Conservation (phyloP, 64 coral and sea anemone species). For the Montipora cactus region DNA sequence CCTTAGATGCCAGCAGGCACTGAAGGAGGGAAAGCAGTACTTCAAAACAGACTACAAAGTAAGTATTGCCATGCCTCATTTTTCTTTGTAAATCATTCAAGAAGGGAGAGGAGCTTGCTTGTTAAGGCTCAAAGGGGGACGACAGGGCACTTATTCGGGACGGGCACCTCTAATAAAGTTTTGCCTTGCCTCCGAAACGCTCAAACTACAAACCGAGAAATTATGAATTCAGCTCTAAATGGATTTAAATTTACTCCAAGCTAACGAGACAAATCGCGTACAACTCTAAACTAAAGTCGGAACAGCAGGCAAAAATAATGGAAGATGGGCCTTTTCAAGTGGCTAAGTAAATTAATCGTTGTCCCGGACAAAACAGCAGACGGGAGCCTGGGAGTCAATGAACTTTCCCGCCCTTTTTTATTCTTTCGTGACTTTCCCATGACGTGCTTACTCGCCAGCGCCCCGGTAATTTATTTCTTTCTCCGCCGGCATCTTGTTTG, state of each 20-base stretch:
- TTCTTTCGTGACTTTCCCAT: background rate
- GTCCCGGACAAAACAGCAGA: background rate
- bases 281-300: background rate
- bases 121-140: background rate
- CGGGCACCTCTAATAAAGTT: background rate
- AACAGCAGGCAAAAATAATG: background rate
- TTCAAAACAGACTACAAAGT: background rate
- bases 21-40: constrained; percentile 12
- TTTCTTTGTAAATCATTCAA: background rate
- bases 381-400: background rate
- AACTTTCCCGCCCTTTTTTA: background rate
- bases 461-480: background rate
- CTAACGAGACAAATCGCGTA: background rate
- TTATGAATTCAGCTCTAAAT: constrained; percentile 2
- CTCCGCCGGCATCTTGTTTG: background rate
- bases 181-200: background rate
- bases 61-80: constrained; percentile 1
- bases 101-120: background rate
- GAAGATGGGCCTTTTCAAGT: background rate
- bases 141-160: background rate
- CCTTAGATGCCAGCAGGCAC: background rate
- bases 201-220: background rate
- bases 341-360: background rate
- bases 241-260: background rate
- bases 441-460: too few species aligned